A percentile compares a stretch with the other conserved stretches of the same genome.
Conservation (phyloP, 2,113 vertebrate genomes). For the Nicator chloris region DNA sequence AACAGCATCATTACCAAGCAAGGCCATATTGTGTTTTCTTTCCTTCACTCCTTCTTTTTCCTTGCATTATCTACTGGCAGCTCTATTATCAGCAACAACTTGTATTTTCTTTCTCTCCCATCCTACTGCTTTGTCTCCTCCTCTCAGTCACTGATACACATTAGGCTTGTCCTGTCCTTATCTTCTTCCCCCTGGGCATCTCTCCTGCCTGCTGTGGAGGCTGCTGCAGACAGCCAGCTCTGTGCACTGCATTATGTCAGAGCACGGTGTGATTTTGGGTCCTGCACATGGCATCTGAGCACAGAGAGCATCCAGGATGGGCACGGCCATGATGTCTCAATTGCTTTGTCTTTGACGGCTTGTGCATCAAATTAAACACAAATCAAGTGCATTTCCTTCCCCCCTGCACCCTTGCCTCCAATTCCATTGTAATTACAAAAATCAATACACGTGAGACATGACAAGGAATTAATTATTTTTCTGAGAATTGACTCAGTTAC, state of each 20-base stretch:
- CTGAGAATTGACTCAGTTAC: not conserved
- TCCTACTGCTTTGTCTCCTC: not conserved
- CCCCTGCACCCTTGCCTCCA: not conserved
- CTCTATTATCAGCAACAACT: not conserved
- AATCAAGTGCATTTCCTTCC: slow-evolving; percentile 16
- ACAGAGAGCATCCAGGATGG: not conserved
- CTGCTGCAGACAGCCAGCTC: not conserved
- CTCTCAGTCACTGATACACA: not conserved
- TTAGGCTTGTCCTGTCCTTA: not conserved
- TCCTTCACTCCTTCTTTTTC: not conserved
- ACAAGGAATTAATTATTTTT: slow-evolving; percentile 59
- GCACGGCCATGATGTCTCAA: not conserved
- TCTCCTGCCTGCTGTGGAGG: not conserved
- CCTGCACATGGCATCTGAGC: not conserved
- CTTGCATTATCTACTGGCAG: not conserved
- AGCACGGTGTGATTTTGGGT: not conserved
- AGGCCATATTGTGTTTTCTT: not conserved
- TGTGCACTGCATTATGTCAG: not conserved
- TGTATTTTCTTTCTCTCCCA: not conserved
- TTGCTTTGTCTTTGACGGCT: not conserved
- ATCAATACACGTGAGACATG: slow-evolving; percentile 26
- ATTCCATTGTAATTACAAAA: slow-evolving; percentile 42
- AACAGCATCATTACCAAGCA: not conserved
- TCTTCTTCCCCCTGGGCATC: not conserved
- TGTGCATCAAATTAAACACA: not conserved